Conservation (phyloP, 2,888 invertebrate genomes). For the Adineta ricciae region DNA sequence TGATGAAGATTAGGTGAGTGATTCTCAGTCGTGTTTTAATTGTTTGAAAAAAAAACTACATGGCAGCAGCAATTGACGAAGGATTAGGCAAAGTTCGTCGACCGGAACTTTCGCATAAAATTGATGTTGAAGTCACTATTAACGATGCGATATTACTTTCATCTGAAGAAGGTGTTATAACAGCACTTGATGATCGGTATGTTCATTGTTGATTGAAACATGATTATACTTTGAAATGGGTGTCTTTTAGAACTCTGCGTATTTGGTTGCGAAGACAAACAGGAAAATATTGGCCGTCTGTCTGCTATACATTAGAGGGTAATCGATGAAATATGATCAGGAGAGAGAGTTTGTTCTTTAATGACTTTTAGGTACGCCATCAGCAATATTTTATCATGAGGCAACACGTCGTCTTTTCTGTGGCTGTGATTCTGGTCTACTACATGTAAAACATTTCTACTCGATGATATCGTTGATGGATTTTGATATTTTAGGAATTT, state of each 20-base stretch:
- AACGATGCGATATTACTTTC: background rate
- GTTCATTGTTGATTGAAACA: too few species aligned
- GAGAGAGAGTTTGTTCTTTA: background rate
- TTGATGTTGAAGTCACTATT: background rate
- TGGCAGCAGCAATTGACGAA: background rate
- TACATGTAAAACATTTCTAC: constrained; percentile 53
- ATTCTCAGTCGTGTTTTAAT: background rate
- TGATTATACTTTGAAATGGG: too few species aligned
- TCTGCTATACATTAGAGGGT: constrained; percentile 80
- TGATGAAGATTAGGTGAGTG: background rate
- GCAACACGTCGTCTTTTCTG: constrained; percentile 80
- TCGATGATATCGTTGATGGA: too few species aligned
- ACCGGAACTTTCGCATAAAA: background rate
- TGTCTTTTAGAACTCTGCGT: constrained; percentile 68
- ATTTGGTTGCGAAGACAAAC: constrained; percentile 94
- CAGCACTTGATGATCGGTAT: constrained; percentile 10
- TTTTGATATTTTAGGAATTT: constrained; percentile 61
- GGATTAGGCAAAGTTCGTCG: background rate
- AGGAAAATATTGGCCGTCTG: constrained; percentile 96
- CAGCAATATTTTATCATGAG: constrained; percentile 72
- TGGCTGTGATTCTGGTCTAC: constrained; percentile 86
- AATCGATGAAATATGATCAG: constrained; percentile 35
- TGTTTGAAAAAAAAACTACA: background rate
- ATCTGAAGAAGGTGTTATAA: background rate
- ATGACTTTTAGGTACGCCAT: constrained; percentile 63